Conservation (phyloP, 1,140 invertebrate species). For the Ganaspis sp. region DNA sequence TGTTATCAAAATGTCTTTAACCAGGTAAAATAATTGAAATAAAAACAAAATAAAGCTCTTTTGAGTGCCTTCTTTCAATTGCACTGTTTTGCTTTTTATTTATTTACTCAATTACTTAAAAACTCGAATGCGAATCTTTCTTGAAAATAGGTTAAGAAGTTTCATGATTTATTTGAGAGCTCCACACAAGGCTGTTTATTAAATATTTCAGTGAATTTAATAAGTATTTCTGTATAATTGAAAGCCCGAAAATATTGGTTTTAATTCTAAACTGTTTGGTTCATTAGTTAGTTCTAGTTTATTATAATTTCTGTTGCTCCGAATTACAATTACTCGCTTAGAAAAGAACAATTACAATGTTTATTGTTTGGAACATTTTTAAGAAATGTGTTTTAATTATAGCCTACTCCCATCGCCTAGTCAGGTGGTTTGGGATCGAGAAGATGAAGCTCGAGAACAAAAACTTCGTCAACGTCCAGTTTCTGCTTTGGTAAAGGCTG, state of each 20-base stretch:
- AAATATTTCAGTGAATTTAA: too few species aligned
- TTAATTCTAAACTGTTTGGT: too few species aligned
- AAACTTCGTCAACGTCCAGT: conserved; percentile 79
- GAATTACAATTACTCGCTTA: too few species aligned
- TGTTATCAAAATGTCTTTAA: conserved; percentile 42
- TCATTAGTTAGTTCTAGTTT: too few species aligned
- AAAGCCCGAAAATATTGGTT: too few species aligned
- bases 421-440: conserved; percentile 90
- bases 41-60: neutral
- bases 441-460: conserved; percentile 86
- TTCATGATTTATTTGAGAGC: neutral
- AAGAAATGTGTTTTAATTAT: conserved; percentile 51
- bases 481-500: conserved; percentile 87
- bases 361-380: neutral
- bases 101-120: neutral
- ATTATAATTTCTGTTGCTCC: too few species aligned
- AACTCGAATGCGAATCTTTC: neutral
- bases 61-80: neutral
- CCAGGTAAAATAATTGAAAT: conserved; percentile 37
- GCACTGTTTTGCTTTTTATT: neutral
- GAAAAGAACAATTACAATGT: neutral
- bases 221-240: too few species aligned
- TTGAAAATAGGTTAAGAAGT: neutral
- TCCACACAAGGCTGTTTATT: too few species aligned
- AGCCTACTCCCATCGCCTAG: conserved; percentile 90